A percentile compares a stretch with the other conserved stretches of the same genome.
These are phyloP conservation scores for Sturnira hondurensis DNA, from an alignment of 2,113 vertebrate genomes.

Conservation along the genomic window DNA sequence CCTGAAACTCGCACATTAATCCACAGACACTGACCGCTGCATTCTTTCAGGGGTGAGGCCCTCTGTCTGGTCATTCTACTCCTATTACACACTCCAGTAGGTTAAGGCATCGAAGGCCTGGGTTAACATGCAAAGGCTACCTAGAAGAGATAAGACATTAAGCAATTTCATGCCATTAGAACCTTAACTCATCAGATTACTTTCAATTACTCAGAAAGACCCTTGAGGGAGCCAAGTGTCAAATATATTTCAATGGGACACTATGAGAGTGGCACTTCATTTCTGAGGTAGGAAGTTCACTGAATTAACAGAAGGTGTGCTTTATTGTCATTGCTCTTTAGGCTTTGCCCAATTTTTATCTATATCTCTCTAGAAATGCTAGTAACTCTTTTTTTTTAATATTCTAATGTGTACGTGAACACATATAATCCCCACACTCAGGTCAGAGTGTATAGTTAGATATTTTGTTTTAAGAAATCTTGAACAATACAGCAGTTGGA, in stretches of 20 bases:
- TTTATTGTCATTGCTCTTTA: neutral
- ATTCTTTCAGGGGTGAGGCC: neutral
- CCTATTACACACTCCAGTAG: constrained; percentile 13
- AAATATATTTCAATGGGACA: neutral
- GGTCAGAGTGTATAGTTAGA: neutral
- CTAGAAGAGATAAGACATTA: constrained; percentile 7
- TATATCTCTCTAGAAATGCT: neutral
- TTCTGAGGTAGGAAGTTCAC: neutral
- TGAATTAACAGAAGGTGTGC: neutral
- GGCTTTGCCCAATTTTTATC: neutral
- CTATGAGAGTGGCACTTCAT: neutral
- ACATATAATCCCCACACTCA: neutral
- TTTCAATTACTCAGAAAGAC: constrained; percentile 14
- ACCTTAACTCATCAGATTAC: constrained; percentile 38
- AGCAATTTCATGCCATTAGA: constrained; percentile 3
- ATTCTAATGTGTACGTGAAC: neutral
- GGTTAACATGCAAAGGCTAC: constrained; percentile 37
- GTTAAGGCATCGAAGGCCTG: neutral
- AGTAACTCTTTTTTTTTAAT: neutral
- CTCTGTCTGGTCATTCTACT: neutral
- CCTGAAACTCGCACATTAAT: neutral
- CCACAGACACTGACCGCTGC: neutral
- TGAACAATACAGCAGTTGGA: neutral
- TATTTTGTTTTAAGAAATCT: neutral
- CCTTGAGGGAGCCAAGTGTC: neutral